Conservation (phyloP, 1,140 invertebrate species). For the Onthophagus taurus region DNA sequence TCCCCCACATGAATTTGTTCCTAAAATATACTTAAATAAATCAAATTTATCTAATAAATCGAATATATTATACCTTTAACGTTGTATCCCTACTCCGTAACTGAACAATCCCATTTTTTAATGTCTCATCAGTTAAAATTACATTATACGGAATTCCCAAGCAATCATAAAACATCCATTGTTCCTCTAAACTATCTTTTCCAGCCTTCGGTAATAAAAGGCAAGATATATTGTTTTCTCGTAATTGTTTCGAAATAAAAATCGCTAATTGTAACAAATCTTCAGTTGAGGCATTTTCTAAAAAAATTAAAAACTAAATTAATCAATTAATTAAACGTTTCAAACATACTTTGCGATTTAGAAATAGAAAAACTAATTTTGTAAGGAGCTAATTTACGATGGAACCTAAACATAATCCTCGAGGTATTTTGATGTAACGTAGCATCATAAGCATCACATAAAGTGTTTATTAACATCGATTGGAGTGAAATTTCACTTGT, state of each 20-base stretch:
- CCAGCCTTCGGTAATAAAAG: slow-evolving; percentile 26
- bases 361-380: slow-evolving; percentile 53
- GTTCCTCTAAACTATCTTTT: slow-evolving; percentile 20
- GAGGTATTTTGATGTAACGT: slow-evolving; percentile 26
- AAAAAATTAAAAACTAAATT: slow-evolving; percentile 3
- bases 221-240: slow-evolving; percentile 40
- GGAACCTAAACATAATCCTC: slow-evolving; percentile 46
- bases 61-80: slow-evolving; percentile 40
- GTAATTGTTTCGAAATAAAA: slow-evolving; percentile 43
- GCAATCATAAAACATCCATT: slow-evolving; percentile 36
- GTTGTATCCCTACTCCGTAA: slow-evolving; percentile 66
- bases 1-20: slow-evolving; percentile 45
- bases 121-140: slow-evolving; percentile 50
- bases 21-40: slow-evolving; percentile 20
- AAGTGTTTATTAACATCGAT: slow-evolving; percentile 46
- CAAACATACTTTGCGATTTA: slow-evolving; percentile 33
- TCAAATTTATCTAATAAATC: slow-evolving; percentile 5
- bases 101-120: slow-evolving; percentile 60
- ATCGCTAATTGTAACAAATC: slow-evolving; percentile 43
- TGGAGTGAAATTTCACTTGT: slow-evolving; percentile 48
- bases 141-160: slow-evolving; percentile 60
- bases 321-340: neutral
- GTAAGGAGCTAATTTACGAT: slow-evolving; percentile 63
- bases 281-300: slow-evolving; percentile 21
- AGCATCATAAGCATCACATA: slow-evolving; percentile 51